These are phyloP conservation scores for Oncorhynchus masou DNA, from an alignment of 2,113 vertebrate genomes.

Conservation along the genomic window DNA sequence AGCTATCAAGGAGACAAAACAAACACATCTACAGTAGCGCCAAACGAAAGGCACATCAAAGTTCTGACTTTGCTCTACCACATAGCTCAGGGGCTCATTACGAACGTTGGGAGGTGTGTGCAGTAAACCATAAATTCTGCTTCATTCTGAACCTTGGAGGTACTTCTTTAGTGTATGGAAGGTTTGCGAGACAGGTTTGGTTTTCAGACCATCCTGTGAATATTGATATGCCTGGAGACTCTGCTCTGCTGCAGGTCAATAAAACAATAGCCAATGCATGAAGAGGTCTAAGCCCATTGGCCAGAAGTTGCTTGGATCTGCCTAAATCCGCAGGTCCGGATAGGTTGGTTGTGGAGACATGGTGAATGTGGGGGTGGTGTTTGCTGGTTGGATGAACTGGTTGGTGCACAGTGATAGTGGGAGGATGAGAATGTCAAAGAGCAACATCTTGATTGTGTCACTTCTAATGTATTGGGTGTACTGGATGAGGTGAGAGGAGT, in stretches of 20 bases:
- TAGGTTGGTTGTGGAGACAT: constrained; percentile 69
- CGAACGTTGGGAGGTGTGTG: neutral
- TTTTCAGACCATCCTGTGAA: constrained; percentile 66
- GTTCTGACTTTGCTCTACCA: neutral
- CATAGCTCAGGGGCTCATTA: neutral
- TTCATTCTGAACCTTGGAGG: constrained; percentile 8
- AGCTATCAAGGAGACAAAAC: neutral
- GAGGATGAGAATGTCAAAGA: constrained; percentile 71
- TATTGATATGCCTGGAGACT: constrained; percentile 38
- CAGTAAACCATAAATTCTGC: neutral
- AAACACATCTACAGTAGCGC: neutral
- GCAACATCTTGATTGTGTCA: constrained; percentile 43
- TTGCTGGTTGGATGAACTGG: constrained; percentile 73
- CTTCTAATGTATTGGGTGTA: constrained; percentile 31
- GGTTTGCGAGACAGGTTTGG: constrained; percentile 64
- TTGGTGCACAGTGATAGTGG: constrained; percentile 74
- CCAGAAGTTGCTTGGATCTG: constrained; percentile 17
- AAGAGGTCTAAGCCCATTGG: constrained; percentile 56
- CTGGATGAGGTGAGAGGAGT: constrained; percentile 35
- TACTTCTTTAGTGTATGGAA: constrained; percentile 63
- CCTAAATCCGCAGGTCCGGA: constrained; percentile 50
- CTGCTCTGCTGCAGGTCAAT: constrained; percentile 50
- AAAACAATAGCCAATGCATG: constrained; percentile 62
- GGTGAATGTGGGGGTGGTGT: constrained; percentile 68
- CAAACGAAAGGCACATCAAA: neutral